Base-by-base conservation (phyloP, 2,797 vertebrate genomes). In the Rhinatrema bivittatum region DNA sequence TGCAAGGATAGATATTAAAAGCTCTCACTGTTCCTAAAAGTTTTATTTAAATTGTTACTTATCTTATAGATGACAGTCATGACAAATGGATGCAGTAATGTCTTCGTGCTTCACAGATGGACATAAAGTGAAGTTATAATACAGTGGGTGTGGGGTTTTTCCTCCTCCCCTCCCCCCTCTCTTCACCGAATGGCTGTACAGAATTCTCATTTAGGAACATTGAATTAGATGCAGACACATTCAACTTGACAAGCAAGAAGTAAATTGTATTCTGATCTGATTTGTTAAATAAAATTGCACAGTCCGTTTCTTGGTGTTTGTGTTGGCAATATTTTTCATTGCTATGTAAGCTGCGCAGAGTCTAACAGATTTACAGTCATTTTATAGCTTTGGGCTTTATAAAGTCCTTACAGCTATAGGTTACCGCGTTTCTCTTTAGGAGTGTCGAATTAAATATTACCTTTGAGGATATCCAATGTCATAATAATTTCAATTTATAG, bases 1-100 rank as follows among this genome's bases (percentile, higher is more conserved):
- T 59, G 25, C 46, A 35, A 43, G 4, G 37, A 26, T 30, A 68
- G 44, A 6, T 58, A 51, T 74, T 62, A 51, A 65, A 16, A 53
- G 50, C 23, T 41, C 62, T 61, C 20, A 3, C 29, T 36, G 50
- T 65, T 71, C 60, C 58, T 47, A 31, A 65, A 63, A 20, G 60
- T 68, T 60, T 55, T 56, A 61, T 72, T 70, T 54, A 49, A 27
- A 3, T 59, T 62, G 52, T 74, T 62, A 51, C 60, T 72, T 71
- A 60, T 63, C 72, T 71, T 44, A 31, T 39, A 32, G 29, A n/a
- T 48, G 61, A 65, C 34, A 56, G 48, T 49, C 46, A 11, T 71
- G 78, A 79, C 55, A 65, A 72, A 81, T 69, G 63, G 50, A 53
- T 59, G 46, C 40, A 34, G 63, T 68, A 68, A 77, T 75, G 74